Percentiles rank a stretch among this genome's conserved stretches.
Evolutionary conservation across 2,113 vertebrate species (phyloP).

Genomic region (Python bivittatus): DNA sequence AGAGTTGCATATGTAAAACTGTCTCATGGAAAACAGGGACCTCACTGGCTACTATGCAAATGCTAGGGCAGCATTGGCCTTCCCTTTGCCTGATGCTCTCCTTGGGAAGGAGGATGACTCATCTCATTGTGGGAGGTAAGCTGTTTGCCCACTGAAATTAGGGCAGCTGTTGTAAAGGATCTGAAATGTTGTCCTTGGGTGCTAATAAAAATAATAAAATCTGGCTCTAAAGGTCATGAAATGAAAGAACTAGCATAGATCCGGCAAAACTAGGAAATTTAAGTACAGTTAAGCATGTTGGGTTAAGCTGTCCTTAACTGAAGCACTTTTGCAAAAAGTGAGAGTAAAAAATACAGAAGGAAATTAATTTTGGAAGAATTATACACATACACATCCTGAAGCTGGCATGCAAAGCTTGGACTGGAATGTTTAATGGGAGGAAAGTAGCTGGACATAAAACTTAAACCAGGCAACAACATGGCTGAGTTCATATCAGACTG

Average conservation of each 20-base stretch:
- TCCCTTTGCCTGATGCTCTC: constrained; percentile 51
- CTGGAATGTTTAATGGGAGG: neutral
- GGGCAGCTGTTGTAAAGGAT: constrained; percentile 63
- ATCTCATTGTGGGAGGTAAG: constrained; percentile 55
- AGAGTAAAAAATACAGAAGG: neutral
- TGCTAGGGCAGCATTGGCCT: constrained; percentile 49
- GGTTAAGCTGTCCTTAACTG: neutral
- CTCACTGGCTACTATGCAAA: constrained; percentile 31
- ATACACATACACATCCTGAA: neutral
- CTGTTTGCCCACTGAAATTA: constrained; percentile 67
- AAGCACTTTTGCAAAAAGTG: neutral
- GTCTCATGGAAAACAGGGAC: constrained; percentile 30
- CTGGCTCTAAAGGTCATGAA: constrained; percentile 31
- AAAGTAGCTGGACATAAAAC: neutral
- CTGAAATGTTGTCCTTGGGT: constrained; percentile 55
- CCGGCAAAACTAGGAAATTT: constrained; percentile 38
- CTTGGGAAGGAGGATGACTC: constrained; percentile 64
- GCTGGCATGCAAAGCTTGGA: neutral
- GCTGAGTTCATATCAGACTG: neutral
- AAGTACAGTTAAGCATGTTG: neutral
- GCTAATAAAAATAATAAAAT: constrained; percentile 49
- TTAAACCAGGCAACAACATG: no score
- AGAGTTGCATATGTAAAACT: constrained; percentile 16
- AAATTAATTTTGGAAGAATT: neutral
- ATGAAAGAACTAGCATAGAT: constrained; percentile 56